These are phyloP conservation scores for Acropora yongei DNA, from an alignment of 64 coral and sea anemone genomes.

Conservation along the genomic window DNA sequence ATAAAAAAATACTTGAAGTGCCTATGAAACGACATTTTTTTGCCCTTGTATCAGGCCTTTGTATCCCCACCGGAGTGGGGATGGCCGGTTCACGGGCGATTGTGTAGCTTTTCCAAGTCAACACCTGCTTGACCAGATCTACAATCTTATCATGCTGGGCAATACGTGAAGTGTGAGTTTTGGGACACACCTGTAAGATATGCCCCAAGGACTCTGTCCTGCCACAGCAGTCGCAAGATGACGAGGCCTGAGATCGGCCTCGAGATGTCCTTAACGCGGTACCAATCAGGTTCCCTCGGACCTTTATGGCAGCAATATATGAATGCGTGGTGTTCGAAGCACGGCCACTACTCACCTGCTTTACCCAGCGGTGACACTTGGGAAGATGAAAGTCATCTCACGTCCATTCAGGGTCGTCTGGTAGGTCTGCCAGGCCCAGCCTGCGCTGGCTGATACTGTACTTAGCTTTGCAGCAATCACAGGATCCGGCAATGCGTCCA, in stretches of 20 bases:
- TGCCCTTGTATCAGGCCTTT: not conserved
- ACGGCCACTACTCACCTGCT: too few relatives aligned
- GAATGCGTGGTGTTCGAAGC: not conserved
- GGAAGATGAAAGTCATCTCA: not conserved
- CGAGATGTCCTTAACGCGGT: not conserved
- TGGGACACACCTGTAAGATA: slow-evolving; percentile 56
- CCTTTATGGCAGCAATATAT: slow-evolving; percentile 43
- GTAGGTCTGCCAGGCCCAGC: not conserved
- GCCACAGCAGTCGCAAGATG: slow-evolving; percentile 9
- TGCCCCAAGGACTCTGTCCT: slow-evolving; percentile 29
- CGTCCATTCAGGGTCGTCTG: not conserved
- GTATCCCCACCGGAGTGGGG: slow-evolving; percentile 21
- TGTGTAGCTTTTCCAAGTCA: not conserved
- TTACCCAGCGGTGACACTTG: slow-evolving; percentile 6
- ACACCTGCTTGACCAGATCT: not conserved
- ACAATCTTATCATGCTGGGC: not conserved
- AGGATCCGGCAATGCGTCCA: too few relatives aligned
- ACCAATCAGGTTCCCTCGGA: slow-evolving; percentile 33
- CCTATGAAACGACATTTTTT: too few relatives aligned
- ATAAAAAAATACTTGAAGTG: too few relatives aligned
- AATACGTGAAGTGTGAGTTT: slow-evolving; percentile 2
- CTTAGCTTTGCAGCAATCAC: not conserved
- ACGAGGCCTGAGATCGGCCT: not conserved
- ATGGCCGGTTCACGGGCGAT: slow-evolving; percentile 34
- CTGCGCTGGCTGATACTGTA: slow-evolving; percentile 5